Percentiles rank a stretch among this genome's conserved stretches.
phyloP scores from a whole-genome alignment of 2,797 vertebrate genomes.

The Loris lydekkerianus region DNA sequence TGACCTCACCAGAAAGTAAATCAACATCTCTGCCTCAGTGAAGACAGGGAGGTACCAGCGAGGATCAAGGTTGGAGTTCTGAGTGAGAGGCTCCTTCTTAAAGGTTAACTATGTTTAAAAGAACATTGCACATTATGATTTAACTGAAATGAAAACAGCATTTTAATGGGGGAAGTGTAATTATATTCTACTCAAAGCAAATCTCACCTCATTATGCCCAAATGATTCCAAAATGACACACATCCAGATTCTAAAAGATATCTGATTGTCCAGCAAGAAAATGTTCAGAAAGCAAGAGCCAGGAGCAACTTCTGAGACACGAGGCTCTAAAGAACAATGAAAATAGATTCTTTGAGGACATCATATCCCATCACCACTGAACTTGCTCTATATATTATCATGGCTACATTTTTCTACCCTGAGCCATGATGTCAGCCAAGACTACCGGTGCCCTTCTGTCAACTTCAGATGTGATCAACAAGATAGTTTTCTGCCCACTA shows the following conservation, averaged over 20 bases:
- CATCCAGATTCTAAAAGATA: rapidly evolving
- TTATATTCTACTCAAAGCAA: conserved; percentile 47
- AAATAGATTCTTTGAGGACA: not conserved
- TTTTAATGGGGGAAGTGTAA: conserved; percentile 34
- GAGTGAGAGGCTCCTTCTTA: not conserved
- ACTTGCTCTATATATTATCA: not conserved
- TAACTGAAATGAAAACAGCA: not conserved
- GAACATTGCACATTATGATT: not conserved
- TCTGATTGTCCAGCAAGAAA: not conserved
- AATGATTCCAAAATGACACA: not conserved
- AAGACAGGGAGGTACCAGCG: not conserved
- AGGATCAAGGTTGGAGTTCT: not conserved
- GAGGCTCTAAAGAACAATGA: not conserved
- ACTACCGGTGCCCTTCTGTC: not conserved
- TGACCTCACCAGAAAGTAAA: not conserved
- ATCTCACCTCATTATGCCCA: not conserved
- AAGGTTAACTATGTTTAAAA: not conserved
- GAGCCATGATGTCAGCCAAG: not conserved
- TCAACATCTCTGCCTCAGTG: not conserved
- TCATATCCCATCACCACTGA: not conserved
- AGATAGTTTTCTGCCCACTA: not conserved
- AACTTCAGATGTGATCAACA: not conserved
- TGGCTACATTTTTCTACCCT: not conserved
- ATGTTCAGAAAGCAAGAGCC: not conserved
- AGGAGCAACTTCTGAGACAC: not conserved